Conservation (phyloP, 2,797 vertebrate genomes). For the Syncerus caffer region DNA sequence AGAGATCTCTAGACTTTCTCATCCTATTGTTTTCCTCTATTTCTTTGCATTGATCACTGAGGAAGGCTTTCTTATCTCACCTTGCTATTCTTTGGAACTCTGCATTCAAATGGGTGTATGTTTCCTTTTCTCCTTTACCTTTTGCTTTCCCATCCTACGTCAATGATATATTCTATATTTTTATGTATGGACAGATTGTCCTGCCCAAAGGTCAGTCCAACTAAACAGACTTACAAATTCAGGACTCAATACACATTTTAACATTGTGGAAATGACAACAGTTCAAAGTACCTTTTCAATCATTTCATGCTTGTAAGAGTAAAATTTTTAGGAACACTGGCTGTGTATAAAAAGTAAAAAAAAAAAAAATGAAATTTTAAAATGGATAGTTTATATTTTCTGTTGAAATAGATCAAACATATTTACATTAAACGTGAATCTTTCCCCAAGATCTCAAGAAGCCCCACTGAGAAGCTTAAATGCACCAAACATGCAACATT, state of each 20-base stretch:
- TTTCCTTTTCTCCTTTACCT: too few relatives aligned
- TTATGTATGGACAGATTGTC: not conserved
- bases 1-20: too few relatives aligned
- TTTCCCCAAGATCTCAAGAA: not conserved
- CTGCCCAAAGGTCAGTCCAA: not conserved
- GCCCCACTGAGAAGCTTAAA: not conserved
- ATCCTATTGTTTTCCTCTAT: too few relatives aligned
- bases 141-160: not conserved
- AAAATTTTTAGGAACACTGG: not conserved
- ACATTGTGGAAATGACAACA: not conserved
- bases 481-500: not conserved
- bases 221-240: not conserved
- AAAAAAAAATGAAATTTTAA: not conserved
- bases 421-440: not conserved
- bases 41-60: too few relatives aligned
- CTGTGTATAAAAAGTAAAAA: not conserved
- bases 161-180: not conserved
- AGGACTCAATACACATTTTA: not conserved
- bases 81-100: too few relatives aligned
- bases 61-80: too few relatives aligned
- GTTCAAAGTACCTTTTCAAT: not conserved
- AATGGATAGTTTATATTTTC: not conserved
- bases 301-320: not conserved
- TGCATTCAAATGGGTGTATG: too few relatives aligned
- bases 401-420: not conserved